phyloP scores from a whole-genome alignment of 2,888 invertebrate species.

The Diadegma fenestrale region DNA sequence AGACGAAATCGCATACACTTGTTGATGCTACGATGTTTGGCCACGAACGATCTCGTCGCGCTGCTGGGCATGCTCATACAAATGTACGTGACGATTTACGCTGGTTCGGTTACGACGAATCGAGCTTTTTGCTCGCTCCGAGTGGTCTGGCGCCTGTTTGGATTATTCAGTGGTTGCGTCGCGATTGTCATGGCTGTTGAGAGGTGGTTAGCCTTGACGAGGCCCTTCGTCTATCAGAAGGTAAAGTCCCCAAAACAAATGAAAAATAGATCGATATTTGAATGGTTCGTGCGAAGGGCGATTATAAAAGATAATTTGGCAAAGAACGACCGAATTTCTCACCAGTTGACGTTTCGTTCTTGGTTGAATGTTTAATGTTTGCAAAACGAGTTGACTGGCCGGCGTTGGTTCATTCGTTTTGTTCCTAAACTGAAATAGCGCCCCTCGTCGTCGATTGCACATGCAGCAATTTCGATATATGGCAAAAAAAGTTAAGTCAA shows the following conservation, averaged over 20 bases:
- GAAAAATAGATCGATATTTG: neutral
- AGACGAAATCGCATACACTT: conserved; percentile 93
- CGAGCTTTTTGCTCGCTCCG: conserved; percentile 88
- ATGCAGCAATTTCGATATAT: neutral
- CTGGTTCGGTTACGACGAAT: conserved; percentile 84
- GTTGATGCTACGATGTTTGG: conserved; percentile 91
- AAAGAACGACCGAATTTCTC: neutral
- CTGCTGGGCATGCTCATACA: conserved; percentile 91
- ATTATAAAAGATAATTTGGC: neutral
- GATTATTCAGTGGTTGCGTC: conserved; percentile 94
- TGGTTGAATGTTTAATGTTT: neutral
- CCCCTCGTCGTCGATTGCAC: neutral
- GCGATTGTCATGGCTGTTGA: conserved; percentile 96
- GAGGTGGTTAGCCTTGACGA: conserved; percentile 93
- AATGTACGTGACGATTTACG: conserved; percentile 87
- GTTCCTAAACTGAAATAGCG: neutral
- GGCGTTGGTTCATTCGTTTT: neutral
- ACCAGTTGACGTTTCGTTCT: neutral
- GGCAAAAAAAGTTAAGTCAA: neutral
- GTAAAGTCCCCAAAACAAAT: conserved; percentile 84
- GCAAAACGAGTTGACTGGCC: neutral
- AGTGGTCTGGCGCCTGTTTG: conserved; percentile 93
- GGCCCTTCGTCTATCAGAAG: conserved; percentile 95
- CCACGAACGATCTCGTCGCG: conserved; percentile 92
- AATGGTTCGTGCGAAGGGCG: neutral